Evolutionary conservation across 2,888 invertebrate genomes (phyloP).

Genomic region (Sussaba pulchella): DNA sequence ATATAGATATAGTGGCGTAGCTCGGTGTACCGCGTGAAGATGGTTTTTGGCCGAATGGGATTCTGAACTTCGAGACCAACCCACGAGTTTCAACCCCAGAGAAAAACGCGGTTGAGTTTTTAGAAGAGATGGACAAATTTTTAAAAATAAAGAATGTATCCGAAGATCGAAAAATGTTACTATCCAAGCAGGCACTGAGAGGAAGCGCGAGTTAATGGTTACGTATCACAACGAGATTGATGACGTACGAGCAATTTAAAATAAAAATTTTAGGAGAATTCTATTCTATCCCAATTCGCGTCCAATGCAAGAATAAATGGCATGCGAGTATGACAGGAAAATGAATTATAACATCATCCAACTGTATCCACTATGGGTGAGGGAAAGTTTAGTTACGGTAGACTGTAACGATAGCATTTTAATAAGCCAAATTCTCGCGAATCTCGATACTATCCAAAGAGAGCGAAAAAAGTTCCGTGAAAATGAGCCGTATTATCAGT

Average conservation of each 20-base stretch:
- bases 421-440: neutral
- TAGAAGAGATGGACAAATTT: neutral
- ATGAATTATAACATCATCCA: constrained; percentile 37
- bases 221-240: neutral
- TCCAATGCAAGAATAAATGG: constrained; percentile 41
- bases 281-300: constrained; percentile 39
- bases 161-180: neutral
- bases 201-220: constrained; percentile 18
- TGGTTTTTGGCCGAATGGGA: too few relatives aligned
- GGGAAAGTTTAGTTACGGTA: constrained; percentile 31
- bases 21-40: too few relatives aligned
- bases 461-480: neutral
- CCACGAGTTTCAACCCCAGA: too few relatives aligned
- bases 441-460: neutral
- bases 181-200: constrained; percentile 1
- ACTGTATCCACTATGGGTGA: constrained; percentile 27
- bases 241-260: constrained; percentile 25
- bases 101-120: too few relatives aligned
- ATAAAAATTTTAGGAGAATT: constrained; percentile 34
- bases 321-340: too few relatives aligned
- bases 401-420: neutral
- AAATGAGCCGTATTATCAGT: too few relatives aligned
- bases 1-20: too few relatives aligned
- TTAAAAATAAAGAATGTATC: neutral
- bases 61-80: too few relatives aligned